Percentiles rank a stretch among this genome's conserved stretches.
These are phyloP conservation scores for Zapornia atra DNA, from an alignment of 2,113 vertebrate genomes.

Conservation along the genomic window DNA sequence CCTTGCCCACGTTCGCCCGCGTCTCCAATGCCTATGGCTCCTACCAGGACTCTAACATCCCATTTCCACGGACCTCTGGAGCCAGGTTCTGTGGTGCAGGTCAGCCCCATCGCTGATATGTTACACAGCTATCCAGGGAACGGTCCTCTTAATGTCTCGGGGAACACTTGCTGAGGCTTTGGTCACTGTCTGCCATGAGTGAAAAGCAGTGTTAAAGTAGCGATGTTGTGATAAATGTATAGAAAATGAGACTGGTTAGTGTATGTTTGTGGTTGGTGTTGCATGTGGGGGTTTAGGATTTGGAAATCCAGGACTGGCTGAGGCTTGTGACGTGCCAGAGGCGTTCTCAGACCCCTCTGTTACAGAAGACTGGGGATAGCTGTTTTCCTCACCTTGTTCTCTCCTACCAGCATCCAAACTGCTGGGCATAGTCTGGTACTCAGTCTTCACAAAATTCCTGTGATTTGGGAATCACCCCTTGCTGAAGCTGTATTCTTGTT, in stretches of 20 bases:
- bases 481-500: not conserved
- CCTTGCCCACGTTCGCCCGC: conserved; percentile 89
- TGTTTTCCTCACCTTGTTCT: not conserved
- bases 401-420: not conserved
- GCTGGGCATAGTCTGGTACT: not conserved
- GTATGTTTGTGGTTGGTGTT: not conserved
- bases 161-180: not conserved
- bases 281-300: not conserved
- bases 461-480: not conserved
- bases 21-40: conserved; percentile 95
- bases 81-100: conserved; percentile 96
- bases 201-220: not conserved
- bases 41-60: conserved; percentile 98
- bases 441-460: not conserved
- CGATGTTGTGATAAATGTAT: not conserved
- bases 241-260: not conserved
- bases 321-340: not conserved
- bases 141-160: not conserved
- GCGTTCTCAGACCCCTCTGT: not conserved
- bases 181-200: not conserved
- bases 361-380: not conserved
- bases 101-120: conserved; percentile 4
- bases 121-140: not conserved
- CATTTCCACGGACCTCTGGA: conserved; percentile 96
- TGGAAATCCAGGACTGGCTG: not conserved